Evolutionary conservation across 2,113 vertebrate genomes (phyloP), one percentile per base, ranked within the genome.

Genomic region (Gulo gulo): DNA sequence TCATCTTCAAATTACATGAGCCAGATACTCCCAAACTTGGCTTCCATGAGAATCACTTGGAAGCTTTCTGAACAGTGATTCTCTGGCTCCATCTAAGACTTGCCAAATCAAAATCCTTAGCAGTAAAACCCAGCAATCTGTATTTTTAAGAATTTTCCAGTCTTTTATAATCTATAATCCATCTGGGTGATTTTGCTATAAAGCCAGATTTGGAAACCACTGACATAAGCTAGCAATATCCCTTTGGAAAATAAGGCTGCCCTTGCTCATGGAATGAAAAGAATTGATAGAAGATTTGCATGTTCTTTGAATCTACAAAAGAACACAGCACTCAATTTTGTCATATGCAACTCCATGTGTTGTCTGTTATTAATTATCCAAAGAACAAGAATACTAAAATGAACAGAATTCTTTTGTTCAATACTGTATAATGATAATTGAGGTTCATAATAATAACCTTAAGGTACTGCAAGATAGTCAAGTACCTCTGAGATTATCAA

Each of bases 291-390:
- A 61, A 59, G 47, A 61, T 76, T 81, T 86, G 4, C 12, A 78
- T 76, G 21, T 76, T 89, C 47, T 80, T 34, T 85, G 31, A 92
- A 81, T 85, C 57, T 74, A 63, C 67, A 89, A 69, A 81, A 81
- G 78, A 89, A 89, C 4, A 59, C 24, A 67, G n/a, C 20, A 55
- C 39, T 69, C 29, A 42, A 8, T 80, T 86, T 71, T 89, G 47
- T 59, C 71, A 85, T 69, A 81, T 89, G 31, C 29, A 76, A 59
- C 18, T 76, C 16, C 11, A 52, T 39, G 8, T 81, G 31, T 61
- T 94, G 15, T 67, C 88, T 97, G 39, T 47, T 78, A 47, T 87
- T 87, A 88, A 94, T 47, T 87, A 92, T 57, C 6, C 73, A 89
- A 90, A 89, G 39, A 67, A 78, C 21, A 96, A 91, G 31, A 63